Evolutionary conservation across 2,888 invertebrate species (phyloP).

Genomic region (Volucella zonaria): DNA sequence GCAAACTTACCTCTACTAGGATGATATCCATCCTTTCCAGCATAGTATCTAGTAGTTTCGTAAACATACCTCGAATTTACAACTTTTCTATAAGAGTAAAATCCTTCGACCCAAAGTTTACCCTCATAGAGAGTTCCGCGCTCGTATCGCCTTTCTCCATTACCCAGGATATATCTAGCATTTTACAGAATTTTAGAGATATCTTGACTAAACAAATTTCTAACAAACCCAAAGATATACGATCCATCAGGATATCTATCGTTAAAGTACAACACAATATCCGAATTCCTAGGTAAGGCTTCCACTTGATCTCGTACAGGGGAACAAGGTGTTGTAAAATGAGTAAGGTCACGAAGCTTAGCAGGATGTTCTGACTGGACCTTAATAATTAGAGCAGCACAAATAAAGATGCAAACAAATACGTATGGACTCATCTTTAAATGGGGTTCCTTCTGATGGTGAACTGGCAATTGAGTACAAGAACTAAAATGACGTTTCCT

Average conservation of each 20-base stretch:
- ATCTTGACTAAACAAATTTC: background rate
- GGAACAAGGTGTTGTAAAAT: conserved; percentile 3
- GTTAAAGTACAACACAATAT: conserved; percentile 17
- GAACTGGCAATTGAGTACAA: too few relatives aligned
- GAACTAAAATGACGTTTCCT: too few relatives aligned
- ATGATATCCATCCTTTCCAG: conserved; percentile 27
- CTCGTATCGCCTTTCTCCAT: conserved; percentile 25
- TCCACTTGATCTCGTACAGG: background rate
- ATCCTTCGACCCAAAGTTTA: conserved; percentile 2
- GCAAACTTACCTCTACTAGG: conserved; percentile 8
- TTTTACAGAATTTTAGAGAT: background rate
- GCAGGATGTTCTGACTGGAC: background rate
- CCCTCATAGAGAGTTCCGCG: background rate
- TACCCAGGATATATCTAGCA: conserved; percentile 16
- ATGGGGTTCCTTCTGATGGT: too few relatives aligned
- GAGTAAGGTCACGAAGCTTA: conserved; percentile 15
- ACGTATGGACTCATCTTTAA: conserved; percentile 1
- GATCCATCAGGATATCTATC: conserved; percentile 20
- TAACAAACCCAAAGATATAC: conserved; percentile 26
- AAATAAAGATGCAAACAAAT: conserved; percentile 2
- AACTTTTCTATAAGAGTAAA: conserved; percentile 16
- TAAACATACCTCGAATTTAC: conserved; percentile 18
- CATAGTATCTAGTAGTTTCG: conserved; percentile 23
- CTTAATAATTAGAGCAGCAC: background rate
- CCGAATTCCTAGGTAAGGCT: background rate